These are phyloP conservation scores for Crotalus helleri DNA, from an alignment of 2,113 vertebrate genomes.

Conservation along the genomic window DNA sequence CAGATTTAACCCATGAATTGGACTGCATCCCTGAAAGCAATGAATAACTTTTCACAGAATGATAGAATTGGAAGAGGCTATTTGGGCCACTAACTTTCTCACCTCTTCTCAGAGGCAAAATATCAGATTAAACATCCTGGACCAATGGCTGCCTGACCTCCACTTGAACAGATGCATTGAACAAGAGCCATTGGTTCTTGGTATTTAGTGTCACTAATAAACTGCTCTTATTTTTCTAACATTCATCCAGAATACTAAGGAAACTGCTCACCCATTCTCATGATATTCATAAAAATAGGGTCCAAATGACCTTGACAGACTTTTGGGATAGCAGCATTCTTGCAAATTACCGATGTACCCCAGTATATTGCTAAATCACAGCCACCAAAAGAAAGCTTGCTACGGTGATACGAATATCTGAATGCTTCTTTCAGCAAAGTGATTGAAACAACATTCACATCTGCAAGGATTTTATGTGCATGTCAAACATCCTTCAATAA, in stretches of 20 bases:
- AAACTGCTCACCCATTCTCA: background rate
- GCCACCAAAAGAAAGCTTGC: background rate
- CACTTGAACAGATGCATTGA: background rate
- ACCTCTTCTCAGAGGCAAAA: background rate
- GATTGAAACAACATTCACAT: background rate
- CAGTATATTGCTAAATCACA: background rate
- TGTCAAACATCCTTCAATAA: background rate
- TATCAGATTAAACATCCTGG: background rate
- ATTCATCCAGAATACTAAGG: background rate
- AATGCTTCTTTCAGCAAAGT: background rate
- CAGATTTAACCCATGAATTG: background rate
- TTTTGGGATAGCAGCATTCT: background rate
- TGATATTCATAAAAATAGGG: background rate
- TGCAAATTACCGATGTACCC: background rate
- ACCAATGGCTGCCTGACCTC: background rate
- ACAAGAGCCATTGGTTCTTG: background rate
- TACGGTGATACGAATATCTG: background rate
- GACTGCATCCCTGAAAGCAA: background rate
- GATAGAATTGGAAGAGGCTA: background rate
- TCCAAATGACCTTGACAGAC: background rate
- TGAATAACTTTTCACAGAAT: background rate
- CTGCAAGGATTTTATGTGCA: background rate
- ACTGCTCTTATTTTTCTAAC: background rate
- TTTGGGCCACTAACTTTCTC: background rate
- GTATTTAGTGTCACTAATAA: background rate